These are phyloP conservation scores for Clusia tigrina DNA, from an alignment of 2,888 invertebrate species.

Conservation along the genomic window DNA sequence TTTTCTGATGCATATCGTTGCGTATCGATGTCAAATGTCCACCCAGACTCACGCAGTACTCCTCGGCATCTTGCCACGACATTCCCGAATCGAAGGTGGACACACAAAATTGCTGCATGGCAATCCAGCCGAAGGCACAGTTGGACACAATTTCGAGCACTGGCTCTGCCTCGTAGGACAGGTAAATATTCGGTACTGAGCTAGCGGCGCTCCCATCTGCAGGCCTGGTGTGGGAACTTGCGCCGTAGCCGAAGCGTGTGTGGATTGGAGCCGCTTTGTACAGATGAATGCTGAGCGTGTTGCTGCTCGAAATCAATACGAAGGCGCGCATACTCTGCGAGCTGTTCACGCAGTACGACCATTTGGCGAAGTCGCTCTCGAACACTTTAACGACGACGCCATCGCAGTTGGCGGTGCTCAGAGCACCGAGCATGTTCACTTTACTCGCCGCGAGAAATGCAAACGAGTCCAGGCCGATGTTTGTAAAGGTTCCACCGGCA, in stretches of 20 bases:
- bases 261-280: conserved; percentile 31
- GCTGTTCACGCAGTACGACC: conserved; percentile 50
- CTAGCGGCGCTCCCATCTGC: not conserved
- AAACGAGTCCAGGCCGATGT: conserved; percentile 28
- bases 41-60: conserved; percentile 70
- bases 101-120: conserved; percentile 73
- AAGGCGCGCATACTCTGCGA: conserved; percentile 44
- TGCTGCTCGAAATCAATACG: conserved; percentile 48
- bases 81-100: conserved; percentile 68
- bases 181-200: conserved; percentile 67
- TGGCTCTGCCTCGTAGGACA: conserved; percentile 72
- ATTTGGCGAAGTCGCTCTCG: conserved; percentile 48
- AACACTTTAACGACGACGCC: conserved; percentile 50
- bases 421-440: conserved; percentile 29
- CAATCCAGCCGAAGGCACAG: conserved; percentile 78
- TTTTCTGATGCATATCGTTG: conserved; percentile 71
- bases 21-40: conserved; percentile 76
- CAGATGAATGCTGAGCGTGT: conserved; percentile 49
- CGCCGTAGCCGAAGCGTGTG: not conserved
- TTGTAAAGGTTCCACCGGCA: no score
- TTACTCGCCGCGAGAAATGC: conserved; percentile 33
- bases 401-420: conserved; percentile 39
- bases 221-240: not conserved
- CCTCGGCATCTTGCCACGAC: conserved; percentile 75
- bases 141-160: conserved; percentile 70